These are phyloP conservation scores for Papilio glaucus DNA, from an alignment of 1,140 invertebrate genomes.

Conservation along the genomic window DNA sequence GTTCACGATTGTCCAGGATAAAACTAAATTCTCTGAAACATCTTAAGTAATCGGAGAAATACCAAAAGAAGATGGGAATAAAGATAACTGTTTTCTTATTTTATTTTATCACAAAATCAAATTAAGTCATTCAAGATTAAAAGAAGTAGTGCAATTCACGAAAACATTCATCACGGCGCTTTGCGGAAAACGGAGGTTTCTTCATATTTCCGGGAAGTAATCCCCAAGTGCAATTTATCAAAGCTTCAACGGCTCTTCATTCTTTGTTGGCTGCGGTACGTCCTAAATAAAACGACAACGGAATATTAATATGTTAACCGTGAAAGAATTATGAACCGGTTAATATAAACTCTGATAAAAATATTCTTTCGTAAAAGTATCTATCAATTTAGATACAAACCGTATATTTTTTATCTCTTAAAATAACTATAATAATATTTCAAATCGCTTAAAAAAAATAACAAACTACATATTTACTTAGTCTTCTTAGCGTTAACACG, in stretches of 20 bases:
- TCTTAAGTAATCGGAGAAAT: neutral
- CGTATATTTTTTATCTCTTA: neutral
- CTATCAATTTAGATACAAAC: neutral
- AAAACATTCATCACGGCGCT: slow-evolving; percentile 32
- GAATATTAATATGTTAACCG: slow-evolving; percentile 16
- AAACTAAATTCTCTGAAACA: neutral
- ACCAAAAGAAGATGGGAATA: neutral
- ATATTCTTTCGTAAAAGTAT: neutral
- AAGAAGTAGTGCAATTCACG: slow-evolving; percentile 30
- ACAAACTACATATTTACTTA: too few species aligned
- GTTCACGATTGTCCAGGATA: neutral
- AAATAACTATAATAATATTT: too few species aligned
- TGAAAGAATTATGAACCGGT: neutral
- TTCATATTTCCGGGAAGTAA: slow-evolving; percentile 39
- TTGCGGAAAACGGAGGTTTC: slow-evolving; percentile 37
- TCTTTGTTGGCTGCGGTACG: slow-evolving; percentile 32
- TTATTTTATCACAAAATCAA: neutral
- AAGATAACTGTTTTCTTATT: neutral
- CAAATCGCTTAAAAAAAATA: too few species aligned
- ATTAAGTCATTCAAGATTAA: slow-evolving; percentile 33
- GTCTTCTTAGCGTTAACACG: too few species aligned
- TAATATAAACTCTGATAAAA: neutral
- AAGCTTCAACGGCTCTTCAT: slow-evolving; percentile 36
- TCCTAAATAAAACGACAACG: slow-evolving; percentile 27
- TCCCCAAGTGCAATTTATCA: slow-evolving; percentile 38